phyloP scores from a whole-genome alignment of 2,888 invertebrate species.

The Thymelicus sylvestris region DNA sequence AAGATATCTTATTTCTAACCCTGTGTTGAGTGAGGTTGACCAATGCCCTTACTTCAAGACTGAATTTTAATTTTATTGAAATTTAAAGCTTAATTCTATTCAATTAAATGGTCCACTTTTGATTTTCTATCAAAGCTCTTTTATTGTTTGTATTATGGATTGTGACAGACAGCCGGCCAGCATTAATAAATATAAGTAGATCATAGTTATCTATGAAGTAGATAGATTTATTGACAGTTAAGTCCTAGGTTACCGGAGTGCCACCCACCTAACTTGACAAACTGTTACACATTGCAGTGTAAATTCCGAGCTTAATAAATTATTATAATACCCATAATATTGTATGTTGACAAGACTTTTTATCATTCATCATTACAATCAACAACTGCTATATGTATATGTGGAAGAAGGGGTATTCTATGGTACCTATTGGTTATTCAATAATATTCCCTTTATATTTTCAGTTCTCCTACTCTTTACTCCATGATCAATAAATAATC shows the following conservation, averaged over 20 bases:
- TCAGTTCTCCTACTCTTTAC: too few species aligned
- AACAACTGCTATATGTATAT: too few species aligned
- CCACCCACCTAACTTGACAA: constrained; percentile 39
- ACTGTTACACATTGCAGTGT: constrained; percentile 24
- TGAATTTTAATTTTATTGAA: not conserved
- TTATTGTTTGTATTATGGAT: constrained; percentile 44
- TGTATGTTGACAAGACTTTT: not conserved
- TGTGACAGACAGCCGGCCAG: constrained; percentile 39
- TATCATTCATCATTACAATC: too few species aligned
- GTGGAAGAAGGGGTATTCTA: too few species aligned
- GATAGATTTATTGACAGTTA: constrained; percentile 43
- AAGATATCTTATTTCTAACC: too few species aligned
- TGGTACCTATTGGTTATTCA: too few species aligned
- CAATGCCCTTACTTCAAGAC: too few species aligned
- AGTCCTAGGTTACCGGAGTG: constrained; percentile 32
- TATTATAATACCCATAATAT: not conserved
- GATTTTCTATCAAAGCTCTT: constrained; percentile 24
- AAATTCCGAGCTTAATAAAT: constrained; percentile 27
- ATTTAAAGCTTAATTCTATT: not conserved
- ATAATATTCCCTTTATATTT: too few species aligned
- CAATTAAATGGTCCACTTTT: constrained; percentile 10
- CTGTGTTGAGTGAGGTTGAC: too few species aligned
- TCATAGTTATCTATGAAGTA: too few species aligned
- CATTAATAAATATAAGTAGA: constrained; percentile 44
- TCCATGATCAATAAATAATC: too few species aligned